Evolutionary conservation across 2,888 invertebrate species (phyloP).

Genomic region (Napeogenes inachia): DNA sequence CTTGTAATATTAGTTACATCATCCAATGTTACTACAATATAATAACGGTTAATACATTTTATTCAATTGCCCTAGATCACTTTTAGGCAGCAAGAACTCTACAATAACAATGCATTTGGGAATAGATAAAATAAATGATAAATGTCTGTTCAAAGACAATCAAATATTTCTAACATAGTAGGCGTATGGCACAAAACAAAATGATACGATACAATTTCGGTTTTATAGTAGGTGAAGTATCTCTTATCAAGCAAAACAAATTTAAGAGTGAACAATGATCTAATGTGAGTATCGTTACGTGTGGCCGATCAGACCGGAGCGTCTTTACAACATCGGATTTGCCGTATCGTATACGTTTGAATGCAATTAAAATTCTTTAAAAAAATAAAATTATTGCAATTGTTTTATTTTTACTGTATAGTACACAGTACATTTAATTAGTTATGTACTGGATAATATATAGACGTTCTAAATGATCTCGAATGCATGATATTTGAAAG

Average conservation of each 20-base stretch:
- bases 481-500: not conserved
- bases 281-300: conserved; percentile 56
- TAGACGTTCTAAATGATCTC: conserved; percentile 8
- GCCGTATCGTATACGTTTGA: not conserved
- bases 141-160: conserved; percentile 51
- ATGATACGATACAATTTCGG: conserved; percentile 61
- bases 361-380: not conserved
- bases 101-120: conserved; percentile 48
- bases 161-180: conserved; percentile 57
- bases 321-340: conserved; percentile 48
- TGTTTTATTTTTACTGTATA: not conserved
- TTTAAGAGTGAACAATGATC: conserved; percentile 71
- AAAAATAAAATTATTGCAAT: not conserved
- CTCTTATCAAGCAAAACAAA: conserved; percentile 73
- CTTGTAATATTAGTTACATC: conserved; percentile 53
- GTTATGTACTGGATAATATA: not conserved
- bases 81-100: conserved; percentile 58
- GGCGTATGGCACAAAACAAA: conserved; percentile 55
- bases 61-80: conserved; percentile 59
- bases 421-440: not conserved
- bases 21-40: conserved; percentile 42
- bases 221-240: conserved; percentile 58
- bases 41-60: conserved; percentile 66
- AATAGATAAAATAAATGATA: conserved; percentile 45
- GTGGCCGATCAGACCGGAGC: conserved; percentile 45